phyloP scores from a whole-genome alignment of 2,888 invertebrate genomes.

The Noctua comes region DNA sequence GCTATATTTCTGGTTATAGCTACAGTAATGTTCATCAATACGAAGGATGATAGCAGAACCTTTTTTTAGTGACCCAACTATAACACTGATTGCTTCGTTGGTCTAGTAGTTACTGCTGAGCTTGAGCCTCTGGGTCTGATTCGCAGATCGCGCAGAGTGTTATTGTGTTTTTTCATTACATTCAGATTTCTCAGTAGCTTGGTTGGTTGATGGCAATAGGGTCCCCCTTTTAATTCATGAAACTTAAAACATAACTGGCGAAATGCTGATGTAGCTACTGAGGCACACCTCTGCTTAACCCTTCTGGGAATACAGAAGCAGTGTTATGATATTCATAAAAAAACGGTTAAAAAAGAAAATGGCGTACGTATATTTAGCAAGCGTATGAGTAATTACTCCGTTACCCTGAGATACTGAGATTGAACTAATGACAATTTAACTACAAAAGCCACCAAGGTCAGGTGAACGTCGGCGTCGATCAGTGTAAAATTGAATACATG shows the following conservation, averaged over 20 bases:
- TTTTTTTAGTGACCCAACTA: not conserved
- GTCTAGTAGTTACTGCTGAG: not conserved
- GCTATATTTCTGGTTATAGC: slow-evolving; percentile 38
- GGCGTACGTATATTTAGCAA: not conserved
- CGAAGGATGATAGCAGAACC: not conserved
- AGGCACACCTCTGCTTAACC: not conserved
- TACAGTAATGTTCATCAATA: slow-evolving; percentile 37
- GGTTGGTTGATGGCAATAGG: not conserved
- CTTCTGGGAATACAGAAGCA: no score
- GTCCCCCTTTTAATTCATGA: not conserved
- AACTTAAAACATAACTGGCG: not conserved
- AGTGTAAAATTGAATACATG: not conserved
- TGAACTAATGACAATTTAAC: slow-evolving; percentile 17
- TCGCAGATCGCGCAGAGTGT: not conserved
- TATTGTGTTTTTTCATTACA: not conserved
- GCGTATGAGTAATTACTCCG: slow-evolving; percentile 9
- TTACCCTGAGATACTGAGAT: slow-evolving; percentile 3
- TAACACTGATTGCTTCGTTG: not conserved
- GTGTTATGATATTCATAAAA: not conserved
- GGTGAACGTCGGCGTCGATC: not conserved
- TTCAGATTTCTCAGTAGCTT: not conserved
- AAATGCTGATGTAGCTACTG: not conserved
- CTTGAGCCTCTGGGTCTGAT: not conserved
- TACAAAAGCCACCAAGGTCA: slow-evolving; percentile 7
- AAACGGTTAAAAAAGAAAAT: not conserved